Evolutionary conservation across 2,797 vertebrate genomes (phyloP).

Genomic region (Acanthurus leucopareius): DNA sequence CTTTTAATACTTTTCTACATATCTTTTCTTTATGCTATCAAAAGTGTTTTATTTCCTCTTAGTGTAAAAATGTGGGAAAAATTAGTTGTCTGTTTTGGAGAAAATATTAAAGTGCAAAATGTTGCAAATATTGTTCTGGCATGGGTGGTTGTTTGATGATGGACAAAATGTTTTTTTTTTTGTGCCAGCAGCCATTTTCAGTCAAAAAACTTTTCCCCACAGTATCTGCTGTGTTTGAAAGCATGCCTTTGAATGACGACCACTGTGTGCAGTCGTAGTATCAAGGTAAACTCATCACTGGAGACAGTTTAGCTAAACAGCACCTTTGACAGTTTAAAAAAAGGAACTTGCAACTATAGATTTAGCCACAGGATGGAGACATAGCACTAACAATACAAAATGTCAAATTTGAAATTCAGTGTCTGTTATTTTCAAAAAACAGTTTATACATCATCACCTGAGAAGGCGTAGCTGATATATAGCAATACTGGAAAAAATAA

Average conservation of each 20-base stretch:
- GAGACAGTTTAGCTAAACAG: neutral
- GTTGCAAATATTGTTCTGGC: conserved; percentile 80
- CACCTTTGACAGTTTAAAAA: neutral
- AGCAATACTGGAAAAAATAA: too few species aligned
- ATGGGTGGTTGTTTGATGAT: conserved; percentile 75
- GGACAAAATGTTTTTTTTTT: conserved; percentile 39
- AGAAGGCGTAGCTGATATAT: too few species aligned
- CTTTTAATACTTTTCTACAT: conserved; percentile 90
- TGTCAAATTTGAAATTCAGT: neutral
- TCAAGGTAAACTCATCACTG: neutral
- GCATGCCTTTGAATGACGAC: neutral
- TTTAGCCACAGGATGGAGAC: conserved; percentile 64
- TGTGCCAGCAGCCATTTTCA: neutral
- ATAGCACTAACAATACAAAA: conserved; percentile 25
- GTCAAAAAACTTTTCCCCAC: neutral
- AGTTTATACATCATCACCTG: neutral
- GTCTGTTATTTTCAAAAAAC: neutral
- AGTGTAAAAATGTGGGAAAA: conserved; percentile 86
- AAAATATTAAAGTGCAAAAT: conserved; percentile 89
- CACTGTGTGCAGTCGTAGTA: neutral
- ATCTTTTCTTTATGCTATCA: conserved; percentile 86
- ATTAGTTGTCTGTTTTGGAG: conserved; percentile 87
- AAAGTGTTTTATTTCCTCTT: conserved; percentile 85
- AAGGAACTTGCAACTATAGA: conserved; percentile 13
- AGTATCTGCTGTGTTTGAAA: neutral